Evolutionary conservation across 2,888 invertebrate species (phyloP).

Genomic region (Eupithecia centaureata): DNA sequence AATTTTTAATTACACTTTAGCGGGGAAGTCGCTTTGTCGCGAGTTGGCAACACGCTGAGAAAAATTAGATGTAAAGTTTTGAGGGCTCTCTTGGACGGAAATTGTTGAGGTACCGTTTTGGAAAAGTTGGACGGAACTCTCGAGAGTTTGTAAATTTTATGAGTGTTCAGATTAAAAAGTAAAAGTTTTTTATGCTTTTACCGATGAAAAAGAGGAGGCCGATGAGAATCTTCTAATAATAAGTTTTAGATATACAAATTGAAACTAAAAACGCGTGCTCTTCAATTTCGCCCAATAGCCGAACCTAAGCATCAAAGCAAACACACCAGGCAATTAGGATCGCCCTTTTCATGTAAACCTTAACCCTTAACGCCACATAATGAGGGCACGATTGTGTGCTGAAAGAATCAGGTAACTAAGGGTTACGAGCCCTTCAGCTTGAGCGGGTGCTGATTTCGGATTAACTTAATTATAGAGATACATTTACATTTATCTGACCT

Average conservation of each 20-base stretch:
- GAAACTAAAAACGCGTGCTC: background rate
- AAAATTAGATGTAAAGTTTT: conserved; percentile 31
- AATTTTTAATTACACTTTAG: conserved; percentile 58
- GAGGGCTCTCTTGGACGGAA: conserved; percentile 9
- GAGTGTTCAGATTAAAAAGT: conserved; percentile 9
- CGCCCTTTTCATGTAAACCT: conserved; percentile 38
- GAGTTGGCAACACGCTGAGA: conserved; percentile 33
- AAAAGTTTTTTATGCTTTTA: no score
- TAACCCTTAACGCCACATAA: conserved; percentile 37
- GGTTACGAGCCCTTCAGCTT: conserved; percentile 1
- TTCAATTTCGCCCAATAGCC: conserved; percentile 4
- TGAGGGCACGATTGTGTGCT: conserved; percentile 40
- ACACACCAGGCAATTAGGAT: conserved; percentile 39
- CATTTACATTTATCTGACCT: conserved; percentile 1
- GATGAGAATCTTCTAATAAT: background rate
- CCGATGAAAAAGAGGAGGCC: no score
- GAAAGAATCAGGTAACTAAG: conserved; percentile 34
- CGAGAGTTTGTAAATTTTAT: background rate
- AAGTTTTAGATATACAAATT: background rate
- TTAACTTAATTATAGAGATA: conserved; percentile 12
- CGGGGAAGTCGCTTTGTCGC: conserved; percentile 42
- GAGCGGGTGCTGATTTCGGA: conserved; percentile 14
- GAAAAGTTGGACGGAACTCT: conserved; percentile 1
- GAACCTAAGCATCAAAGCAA: conserved; percentile 26
- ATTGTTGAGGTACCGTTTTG: conserved; percentile 6